Conservation (phyloP, 2,888 invertebrate species). For the Prostheceraeus crozeri region DNA sequence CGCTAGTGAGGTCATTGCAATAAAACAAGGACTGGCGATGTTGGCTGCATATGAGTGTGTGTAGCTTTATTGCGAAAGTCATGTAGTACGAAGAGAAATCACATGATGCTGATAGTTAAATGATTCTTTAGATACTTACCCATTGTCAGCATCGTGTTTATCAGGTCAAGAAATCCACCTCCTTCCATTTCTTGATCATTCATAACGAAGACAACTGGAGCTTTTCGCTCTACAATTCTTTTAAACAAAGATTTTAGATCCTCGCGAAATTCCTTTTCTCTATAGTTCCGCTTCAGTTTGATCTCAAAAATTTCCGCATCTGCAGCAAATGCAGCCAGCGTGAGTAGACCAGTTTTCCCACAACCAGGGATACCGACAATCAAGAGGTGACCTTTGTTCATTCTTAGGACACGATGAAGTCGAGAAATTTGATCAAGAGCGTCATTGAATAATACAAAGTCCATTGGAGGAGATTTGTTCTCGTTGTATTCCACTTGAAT, state of each 20-base stretch:
- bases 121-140: too few species aligned
- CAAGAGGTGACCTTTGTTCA: constrained; percentile 38
- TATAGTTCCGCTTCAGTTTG: constrained; percentile 31
- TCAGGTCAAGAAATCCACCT: constrained; percentile 38
- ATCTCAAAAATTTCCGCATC: constrained; percentile 33
- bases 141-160: constrained; percentile 39
- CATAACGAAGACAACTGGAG: constrained; percentile 35
- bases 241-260: constrained; percentile 38
- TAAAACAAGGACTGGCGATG: too few species aligned
- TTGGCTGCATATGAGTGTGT: too few species aligned
- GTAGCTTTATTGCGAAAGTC: too few species aligned
- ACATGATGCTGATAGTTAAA: too few species aligned
- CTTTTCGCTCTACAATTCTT: constrained; percentile 36
- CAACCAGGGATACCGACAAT: constrained; percentile 37
- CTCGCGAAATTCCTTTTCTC: constrained; percentile 38
- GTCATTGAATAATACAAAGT: constrained; percentile 38
- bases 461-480: constrained; percentile 22
- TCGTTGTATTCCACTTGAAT: too few species aligned
- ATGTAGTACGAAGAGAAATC: too few species aligned
- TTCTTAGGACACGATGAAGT: constrained; percentile 36
- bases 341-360: constrained; percentile 34
- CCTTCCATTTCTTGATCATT: constrained; percentile 39
- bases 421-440: constrained; percentile 39
- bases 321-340: constrained; percentile 32
- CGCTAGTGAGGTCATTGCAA: too few species aligned